Percentiles rank a stretch among this genome's conserved stretches.
Evolutionary conservation across 2,113 vertebrate species (phyloP).

Genomic region (Poecilia latipinna): DNA sequence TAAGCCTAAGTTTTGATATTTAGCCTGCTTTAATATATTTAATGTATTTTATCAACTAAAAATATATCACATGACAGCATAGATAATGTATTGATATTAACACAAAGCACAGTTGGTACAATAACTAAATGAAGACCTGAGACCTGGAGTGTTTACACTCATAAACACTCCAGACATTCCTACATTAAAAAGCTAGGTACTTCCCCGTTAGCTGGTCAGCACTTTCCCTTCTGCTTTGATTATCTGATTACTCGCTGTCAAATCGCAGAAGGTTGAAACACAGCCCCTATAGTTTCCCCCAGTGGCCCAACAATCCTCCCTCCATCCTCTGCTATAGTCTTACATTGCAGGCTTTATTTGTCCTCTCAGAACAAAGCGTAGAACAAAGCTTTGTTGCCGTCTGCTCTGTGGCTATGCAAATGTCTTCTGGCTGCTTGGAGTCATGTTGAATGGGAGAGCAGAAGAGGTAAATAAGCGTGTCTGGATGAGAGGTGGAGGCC

Average conservation of each 20-base stretch:
- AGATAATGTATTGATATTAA: background rate
- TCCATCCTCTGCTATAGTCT: slow-evolving; percentile 51
- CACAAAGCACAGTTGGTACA: background rate
- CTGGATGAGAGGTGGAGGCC: slow-evolving; percentile 70
- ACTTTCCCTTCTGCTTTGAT: slow-evolving; percentile 59
- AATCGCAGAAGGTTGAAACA: slow-evolving; percentile 63
- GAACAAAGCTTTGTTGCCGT: slow-evolving; percentile 73
- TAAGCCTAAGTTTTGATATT: background rate
- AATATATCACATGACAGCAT: background rate
- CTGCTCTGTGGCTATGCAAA: slow-evolving; percentile 70
- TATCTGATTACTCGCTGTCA: slow-evolving; percentile 74
- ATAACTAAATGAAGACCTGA: background rate
- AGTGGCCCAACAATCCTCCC: slow-evolving; percentile 43
- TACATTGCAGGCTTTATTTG: slow-evolving; percentile 67
- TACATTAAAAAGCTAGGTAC: background rate
- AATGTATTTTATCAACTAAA: background rate
- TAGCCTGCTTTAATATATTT: background rate
- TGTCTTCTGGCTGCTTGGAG: slow-evolving; percentile 61
- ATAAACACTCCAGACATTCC: background rate
- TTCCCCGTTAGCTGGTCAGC: slow-evolving; percentile 65
- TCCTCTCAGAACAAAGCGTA: slow-evolving; percentile 70
- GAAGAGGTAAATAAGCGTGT: slow-evolving; percentile 78
- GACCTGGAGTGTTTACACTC: too few species aligned
- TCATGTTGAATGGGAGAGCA: slow-evolving; percentile 74
- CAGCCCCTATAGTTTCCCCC: slow-evolving; percentile 61